Base-by-base conservation (phyloP, 2,113 vertebrate species). In the Elanus axillaris region DNA sequence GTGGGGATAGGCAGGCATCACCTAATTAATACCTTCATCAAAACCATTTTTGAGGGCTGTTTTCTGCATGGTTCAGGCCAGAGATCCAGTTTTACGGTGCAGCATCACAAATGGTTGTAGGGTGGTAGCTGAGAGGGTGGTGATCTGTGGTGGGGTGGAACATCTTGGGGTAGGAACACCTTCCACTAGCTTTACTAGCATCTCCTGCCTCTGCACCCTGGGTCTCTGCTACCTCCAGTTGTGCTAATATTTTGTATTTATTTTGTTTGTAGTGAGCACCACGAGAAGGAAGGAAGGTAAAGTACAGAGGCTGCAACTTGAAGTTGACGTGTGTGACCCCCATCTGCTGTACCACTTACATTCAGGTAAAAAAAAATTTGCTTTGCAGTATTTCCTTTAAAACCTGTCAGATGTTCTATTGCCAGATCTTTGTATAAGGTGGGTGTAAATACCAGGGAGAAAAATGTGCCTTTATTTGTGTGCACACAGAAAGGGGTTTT, bases 171-270 rank as follows among this genome's bases (percentile, higher is more conserved):
- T 3, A 40, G 69, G 32, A 69, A 48, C 58, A 43, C 50, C n/a
- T 71, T 42, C 53, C 0, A 2, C 67, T 27, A 5, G 5, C 55
- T 69, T 45, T 50, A 19, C 15, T 45, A 0, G 15, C 3, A 10
- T 27, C 68, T 75, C 29, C 32, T 38, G 27, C 34, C 29, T 13
- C 23, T 23, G 4, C 53, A 9, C 31, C 29, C 23, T 16, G 40
- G 38, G 14, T 19, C 78, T 63, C 23, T 50, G 29, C 86, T 27
- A 6, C 75, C 58, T 60, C 47, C 22, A 17, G 25, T 2, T 23
- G 34, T 27, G 59, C 63, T 76, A 10, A 14, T 50, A 12, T 26
- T 76, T 56, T 31, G 31, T 78, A 5, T 75, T 74, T 68, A 7
- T 74, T 88, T 87, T 38, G 23, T 58, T 79, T 40, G 45, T 11